Evolutionary conservation across 2,797 vertebrate species (phyloP), one percentile per base, ranked within the genome.

Genomic region (Selene dorsalis): DNA sequence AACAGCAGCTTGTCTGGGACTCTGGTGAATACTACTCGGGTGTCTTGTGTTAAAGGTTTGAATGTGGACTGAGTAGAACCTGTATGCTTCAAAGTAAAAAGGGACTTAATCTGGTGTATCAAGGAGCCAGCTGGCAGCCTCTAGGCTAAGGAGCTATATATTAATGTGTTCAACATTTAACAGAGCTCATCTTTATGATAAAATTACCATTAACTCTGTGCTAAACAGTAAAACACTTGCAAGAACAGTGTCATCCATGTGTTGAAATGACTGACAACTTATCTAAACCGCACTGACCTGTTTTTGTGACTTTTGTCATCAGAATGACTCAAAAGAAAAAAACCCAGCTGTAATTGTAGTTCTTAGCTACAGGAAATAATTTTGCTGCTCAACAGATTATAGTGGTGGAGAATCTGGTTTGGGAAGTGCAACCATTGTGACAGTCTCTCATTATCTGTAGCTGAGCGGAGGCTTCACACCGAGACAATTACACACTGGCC

Each of bases 381-480:
- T 81, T 83, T 70, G 77, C 66, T 24, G 17, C 72, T 61, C 30
- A 13, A 13, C n/a, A 85, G 83, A 92, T 93, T 82, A 89, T 73
- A 89, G 87, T 79, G 75, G 69, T 86, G 41, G 56, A 78, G 77
- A 80, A 75, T 87, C 60, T 84, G 76, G 84, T 86, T 84, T 73
- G 50, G 77, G 77, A 74, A 73, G 85, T 65, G 79, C 76, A 78
- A 52, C 81, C 75, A 59, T 72, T 73, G 84, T 87, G 82, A 84
- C 87, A 84, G 87, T 84, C 82, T 90, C 69, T 92, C 83, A 91
- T 93, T 92, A 93, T 76, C 47, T 73, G 47, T 73, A 79, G 77
- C 74, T 76, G 75, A 75, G 77, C 8, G 13, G 79, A 79, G 65
- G 82, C 80, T 88, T 84, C 75, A 69, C 4, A 73, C 55, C 12